A percentile compares a stretch with the other conserved stretches of the same genome.
Evolutionary conservation across 2,113 vertebrate species (phyloP).

Genomic region (Hemibagrus wyckioides): DNA sequence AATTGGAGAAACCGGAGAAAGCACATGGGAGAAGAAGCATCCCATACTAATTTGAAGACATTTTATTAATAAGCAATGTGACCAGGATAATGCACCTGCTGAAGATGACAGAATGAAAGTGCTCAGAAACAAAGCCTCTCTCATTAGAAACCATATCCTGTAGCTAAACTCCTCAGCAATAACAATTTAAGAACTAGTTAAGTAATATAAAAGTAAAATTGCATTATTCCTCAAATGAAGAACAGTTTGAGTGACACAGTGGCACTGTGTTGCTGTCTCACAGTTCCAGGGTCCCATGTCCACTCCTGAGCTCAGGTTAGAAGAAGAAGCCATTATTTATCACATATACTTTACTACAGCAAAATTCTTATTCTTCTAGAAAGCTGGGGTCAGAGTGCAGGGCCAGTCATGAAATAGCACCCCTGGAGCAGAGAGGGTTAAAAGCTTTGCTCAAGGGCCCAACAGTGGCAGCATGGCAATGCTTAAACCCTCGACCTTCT

Average conservation of each 20-base stretch:
- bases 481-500: too few species aligned
- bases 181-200: not conserved
- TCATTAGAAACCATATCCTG: not conserved
- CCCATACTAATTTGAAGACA: not conserved
- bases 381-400: too few species aligned
- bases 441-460: too few species aligned
- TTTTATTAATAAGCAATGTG: not conserved
- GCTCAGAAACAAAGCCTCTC: not conserved
- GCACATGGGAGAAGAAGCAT: not conserved
- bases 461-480: too few species aligned
- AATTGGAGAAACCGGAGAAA: not conserved
- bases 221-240: not conserved
- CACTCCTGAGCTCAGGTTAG: not conserved
- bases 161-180: not conserved
- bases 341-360: too few species aligned
- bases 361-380: too few species aligned
- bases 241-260: not conserved
- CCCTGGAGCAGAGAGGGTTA: too few species aligned
- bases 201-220: not conserved
- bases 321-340: too few species aligned
- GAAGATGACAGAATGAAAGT: not conserved
- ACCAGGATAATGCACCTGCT: not conserved
- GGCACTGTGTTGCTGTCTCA: not conserved
- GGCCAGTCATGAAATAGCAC: too few species aligned
- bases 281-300: not conserved